Evolutionary conservation across 2,797 vertebrate species (phyloP), one percentile per base, ranked within the genome.

Genomic region (Eremophila alpestris): DNA sequence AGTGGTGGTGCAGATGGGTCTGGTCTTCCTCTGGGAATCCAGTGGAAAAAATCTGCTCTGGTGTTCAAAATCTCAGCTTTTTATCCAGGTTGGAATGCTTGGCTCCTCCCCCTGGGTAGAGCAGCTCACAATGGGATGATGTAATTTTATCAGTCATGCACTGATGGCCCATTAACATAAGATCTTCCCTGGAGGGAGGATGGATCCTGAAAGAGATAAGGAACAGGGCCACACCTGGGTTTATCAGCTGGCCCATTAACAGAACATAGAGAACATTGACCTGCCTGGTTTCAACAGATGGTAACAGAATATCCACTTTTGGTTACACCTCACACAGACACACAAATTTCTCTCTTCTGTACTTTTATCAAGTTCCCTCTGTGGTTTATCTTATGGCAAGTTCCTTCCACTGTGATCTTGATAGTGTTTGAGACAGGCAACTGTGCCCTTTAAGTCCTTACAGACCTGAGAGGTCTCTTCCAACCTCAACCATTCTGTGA

Each of bases 401-500:
- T 55, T 55, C 32, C 52, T n/a, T 55, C 52, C 20, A 55, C 32
- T n/a, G 13, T 14, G 54, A 22, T n/a, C 54, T n/a, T 21, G 54
- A 55, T 4, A 55, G 11, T 22, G 8, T n/a, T 22, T 55, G 32
- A n/a, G 13, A n/a, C 20, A 71, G 27, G 27, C n/a, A 54, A 5
- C 23, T 40, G 29, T n/a, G 40, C 16, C 27, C 29, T 36, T 26
- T 26, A 45, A 45, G 24, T 32, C 38, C n/a, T 73, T 16, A 34
- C 16, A n/a, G 34, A 40, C 13, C 41, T 48, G 58, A 19, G 73
- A 67, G 49, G 54, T 52, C 43, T 26, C 34, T 86, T 93, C 91
- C 77, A 93, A 90, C 87, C 65, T 90, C 83, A 93, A 19, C 83
- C 36, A 59, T 64, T 83, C 83, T 79, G 55, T 86, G 59, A 56